Percentiles rank a stretch among this genome's conserved stretches.
Evolutionary conservation across 1,140 invertebrate species (phyloP).

Genomic region (Trichoplusia ni): DNA sequence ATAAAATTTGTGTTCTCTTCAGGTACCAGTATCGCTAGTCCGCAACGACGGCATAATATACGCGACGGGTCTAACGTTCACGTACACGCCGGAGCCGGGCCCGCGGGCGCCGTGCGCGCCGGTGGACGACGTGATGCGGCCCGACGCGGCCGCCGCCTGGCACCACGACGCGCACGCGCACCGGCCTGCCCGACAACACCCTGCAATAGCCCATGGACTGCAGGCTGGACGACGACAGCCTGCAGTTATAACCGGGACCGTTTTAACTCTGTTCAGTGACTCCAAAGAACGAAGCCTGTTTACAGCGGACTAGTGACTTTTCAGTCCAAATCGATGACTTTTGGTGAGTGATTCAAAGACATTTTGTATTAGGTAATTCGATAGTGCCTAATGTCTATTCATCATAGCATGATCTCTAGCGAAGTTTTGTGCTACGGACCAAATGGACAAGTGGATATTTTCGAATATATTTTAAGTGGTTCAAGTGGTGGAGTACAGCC

Average conservation of each 20-base stretch:
- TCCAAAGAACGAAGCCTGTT: constrained; percentile 35
- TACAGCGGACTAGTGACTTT: background rate
- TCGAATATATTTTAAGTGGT: constrained; percentile 5
- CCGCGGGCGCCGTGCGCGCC: constrained; percentile 91
- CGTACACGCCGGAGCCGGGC: constrained; percentile 97
- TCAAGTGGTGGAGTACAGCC: background rate
- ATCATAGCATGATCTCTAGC: constrained; percentile 36
- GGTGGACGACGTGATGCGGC: constrained; percentile 93
- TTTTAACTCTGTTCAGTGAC: constrained; percentile 23
- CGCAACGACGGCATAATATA: constrained; percentile 99
- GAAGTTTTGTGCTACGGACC: background rate
- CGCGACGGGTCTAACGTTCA: constrained; percentile 98
- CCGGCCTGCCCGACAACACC: constrained; percentile 59
- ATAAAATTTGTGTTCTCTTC: constrained; percentile 51
- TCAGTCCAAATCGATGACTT: constrained; percentile 4
- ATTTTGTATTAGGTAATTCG: constrained; percentile 38
- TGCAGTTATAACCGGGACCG: constrained; percentile 45
- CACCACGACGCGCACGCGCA: constrained; percentile 59
- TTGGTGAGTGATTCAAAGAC: constrained; percentile 51
- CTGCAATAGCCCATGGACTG: constrained; percentile 67
- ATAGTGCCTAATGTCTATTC: constrained; percentile 55
- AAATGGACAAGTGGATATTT: constrained; percentile 2
- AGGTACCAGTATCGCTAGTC: constrained; percentile 98
- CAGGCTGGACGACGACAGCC: constrained; percentile 52
- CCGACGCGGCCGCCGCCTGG: constrained; percentile 67